Conservation (phyloP, 2,888 invertebrate species). For the Tetragnatha montana region DNA sequence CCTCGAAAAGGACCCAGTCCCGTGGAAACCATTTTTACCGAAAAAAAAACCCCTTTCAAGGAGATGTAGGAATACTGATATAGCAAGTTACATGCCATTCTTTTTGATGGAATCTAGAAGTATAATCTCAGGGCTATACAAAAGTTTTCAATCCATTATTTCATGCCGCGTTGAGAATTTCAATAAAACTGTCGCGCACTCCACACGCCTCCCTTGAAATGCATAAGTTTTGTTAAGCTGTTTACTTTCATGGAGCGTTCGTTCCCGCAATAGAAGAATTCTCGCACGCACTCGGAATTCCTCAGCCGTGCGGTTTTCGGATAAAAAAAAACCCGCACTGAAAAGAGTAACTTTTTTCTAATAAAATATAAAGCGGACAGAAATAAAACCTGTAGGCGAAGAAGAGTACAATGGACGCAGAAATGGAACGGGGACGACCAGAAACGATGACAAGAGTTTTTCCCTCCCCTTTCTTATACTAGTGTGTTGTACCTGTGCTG, state of each 20-base stretch:
- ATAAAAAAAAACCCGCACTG: background rate
- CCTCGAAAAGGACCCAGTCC: too few species aligned
- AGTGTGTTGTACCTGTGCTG: background rate
- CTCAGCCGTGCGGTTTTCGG: background rate
- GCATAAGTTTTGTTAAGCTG: constrained; percentile 20
- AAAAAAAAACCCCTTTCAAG: background rate
- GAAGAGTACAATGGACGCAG: background rate
- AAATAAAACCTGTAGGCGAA: constrained; percentile 7
- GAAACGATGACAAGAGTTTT: constrained; percentile 9
- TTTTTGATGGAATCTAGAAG: background rate
- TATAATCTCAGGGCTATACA: background rate
- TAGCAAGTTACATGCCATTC: background rate
- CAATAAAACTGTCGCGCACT: background rate
- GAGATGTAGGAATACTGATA: background rate
- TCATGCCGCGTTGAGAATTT: background rate
- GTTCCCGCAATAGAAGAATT: background rate
- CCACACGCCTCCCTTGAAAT: background rate
- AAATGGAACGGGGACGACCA: constrained; percentile 15
- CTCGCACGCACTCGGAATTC: constrained; percentile 17
- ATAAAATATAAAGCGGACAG: constrained; percentile 3
- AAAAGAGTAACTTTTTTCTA: constrained; percentile 30
- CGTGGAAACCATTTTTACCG: too few species aligned
- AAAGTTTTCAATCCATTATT: background rate
- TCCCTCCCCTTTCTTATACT: background rate
- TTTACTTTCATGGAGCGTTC: constrained; percentile 13